Evolutionary conservation across 2,113 vertebrate species (phyloP).

Genomic region (Benitochromis conjunctus): DNA sequence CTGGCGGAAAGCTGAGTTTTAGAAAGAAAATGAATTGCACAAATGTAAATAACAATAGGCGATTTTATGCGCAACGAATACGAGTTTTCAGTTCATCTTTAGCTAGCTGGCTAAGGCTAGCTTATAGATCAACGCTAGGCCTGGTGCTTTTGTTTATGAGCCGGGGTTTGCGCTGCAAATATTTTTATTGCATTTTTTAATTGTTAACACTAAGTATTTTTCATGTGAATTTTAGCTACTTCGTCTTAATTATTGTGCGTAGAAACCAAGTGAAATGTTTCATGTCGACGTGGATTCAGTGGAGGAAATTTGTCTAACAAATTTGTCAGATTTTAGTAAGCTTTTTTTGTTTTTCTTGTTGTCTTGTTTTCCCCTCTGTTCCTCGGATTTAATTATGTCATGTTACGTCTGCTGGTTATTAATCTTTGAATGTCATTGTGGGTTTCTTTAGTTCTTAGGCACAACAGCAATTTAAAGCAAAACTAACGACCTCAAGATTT

Average conservation of each 20-base stretch:
- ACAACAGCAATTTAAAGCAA: not conserved
- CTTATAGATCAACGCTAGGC: not conserved
- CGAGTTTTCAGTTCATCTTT: not conserved
- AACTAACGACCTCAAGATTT: slow-evolving; percentile 15
- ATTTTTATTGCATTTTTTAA: not conserved
- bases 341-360: not conserved
- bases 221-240: not conserved
- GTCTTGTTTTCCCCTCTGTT: not conserved
- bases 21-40: not conserved
- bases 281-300: not conserved
- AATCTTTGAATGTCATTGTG: not conserved
- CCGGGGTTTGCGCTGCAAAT: not conserved
- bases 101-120: not conserved
- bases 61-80: not conserved
- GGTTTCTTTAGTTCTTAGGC: not conserved
- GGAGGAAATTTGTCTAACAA: not conserved
- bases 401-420: not conserved
- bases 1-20: not conserved
- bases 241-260: not conserved
- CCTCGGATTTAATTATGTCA: not conserved
- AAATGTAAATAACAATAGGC: not conserved
- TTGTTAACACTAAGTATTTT: not conserved
- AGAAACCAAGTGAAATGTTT: not conserved
- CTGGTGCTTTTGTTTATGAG: not conserved
- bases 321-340: not conserved